A percentile compares a stretch with the other conserved stretches of the same genome.
Evolutionary conservation across 1,140 invertebrate species (phyloP).

Genomic region (Drosophila carrolli): DNA sequence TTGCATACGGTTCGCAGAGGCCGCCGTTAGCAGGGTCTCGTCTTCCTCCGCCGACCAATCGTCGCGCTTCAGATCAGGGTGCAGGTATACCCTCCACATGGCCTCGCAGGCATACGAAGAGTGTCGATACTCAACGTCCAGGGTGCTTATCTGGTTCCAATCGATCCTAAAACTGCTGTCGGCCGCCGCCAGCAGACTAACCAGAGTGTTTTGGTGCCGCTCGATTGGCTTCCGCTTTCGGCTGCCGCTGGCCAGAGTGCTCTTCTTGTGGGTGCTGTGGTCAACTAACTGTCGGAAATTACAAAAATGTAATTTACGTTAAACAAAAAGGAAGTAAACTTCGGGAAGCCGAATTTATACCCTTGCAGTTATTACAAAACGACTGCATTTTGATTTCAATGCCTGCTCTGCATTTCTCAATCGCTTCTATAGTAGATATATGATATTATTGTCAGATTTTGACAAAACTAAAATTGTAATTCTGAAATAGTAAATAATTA

Average conservation of each 20-base stretch:
- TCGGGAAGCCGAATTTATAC: no score
- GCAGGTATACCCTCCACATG: slow-evolving; percentile 89
- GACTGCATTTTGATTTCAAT: no score
- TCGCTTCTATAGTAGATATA: no score
- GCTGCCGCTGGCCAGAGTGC: neutral
- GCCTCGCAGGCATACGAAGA: slow-evolving; percentile 86
- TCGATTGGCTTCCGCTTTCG: slow-evolving; percentile 42
- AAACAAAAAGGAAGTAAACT: no score
- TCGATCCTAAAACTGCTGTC: slow-evolving; percentile 72
- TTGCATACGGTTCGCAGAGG: slow-evolving; percentile 85
- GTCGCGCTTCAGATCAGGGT: slow-evolving; percentile 88
- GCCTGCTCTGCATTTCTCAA: no score
- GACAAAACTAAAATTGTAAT: no score
- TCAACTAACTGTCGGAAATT: slow-evolving; percentile 46
- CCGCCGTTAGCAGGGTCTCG: slow-evolving; percentile 85
- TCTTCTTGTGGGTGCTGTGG: slow-evolving; percentile 6
- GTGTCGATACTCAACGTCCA: slow-evolving; percentile 85
- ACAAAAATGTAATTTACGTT: no score
- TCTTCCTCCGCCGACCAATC: slow-evolving; percentile 88
- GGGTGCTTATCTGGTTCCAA: slow-evolving; percentile 84
- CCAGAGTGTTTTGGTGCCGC: slow-evolving; percentile 35
- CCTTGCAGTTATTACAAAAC: no score
- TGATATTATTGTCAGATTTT: no score
- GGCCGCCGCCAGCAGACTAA: slow-evolving; percentile 41
- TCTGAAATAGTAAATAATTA: no score